Conservation (phyloP, 2,113 vertebrate genomes). For the Acinonyx jubatus region DNA sequence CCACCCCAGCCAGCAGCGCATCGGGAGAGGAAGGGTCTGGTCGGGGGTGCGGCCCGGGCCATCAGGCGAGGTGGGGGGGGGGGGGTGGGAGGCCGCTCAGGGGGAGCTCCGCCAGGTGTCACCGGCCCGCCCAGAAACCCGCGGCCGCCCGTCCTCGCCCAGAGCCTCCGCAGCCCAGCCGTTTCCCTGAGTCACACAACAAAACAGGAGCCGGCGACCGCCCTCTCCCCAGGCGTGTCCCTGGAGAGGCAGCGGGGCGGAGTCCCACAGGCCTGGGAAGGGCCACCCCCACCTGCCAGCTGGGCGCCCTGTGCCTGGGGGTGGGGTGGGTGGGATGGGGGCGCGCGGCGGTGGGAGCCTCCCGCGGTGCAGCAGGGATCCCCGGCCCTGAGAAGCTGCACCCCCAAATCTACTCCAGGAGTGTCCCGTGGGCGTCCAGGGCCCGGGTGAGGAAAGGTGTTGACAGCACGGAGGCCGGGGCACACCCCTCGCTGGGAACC, state of each 20-base stretch:
- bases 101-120: background rate
- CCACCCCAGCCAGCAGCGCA: too few relatives aligned
- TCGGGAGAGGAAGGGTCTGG: too few relatives aligned
- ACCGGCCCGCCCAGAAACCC: background rate
- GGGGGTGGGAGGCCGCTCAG: background rate
- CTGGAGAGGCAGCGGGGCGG: background rate
- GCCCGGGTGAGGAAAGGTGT: background rate
- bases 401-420: background rate
- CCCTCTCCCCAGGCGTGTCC: background rate
- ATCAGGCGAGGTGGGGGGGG: background rate
- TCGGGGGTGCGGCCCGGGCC: background rate
- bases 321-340: too few relatives aligned
- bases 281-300: too few relatives aligned
- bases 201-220: background rate
- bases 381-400: background rate
- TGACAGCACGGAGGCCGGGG: accelerated
- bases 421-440: accelerated
- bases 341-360: accelerated
- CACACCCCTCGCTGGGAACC: background rate
- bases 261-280: background rate
- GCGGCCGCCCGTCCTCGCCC: background rate
- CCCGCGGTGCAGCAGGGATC: accelerated
- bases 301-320: accelerated
- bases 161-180: background rate
- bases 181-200: background rate